A percentile compares a stretch with the other conserved stretches of the same genome.
phyloP scores from a whole-genome alignment of 2,797 vertebrate genomes.

The Bradypodion pumilum region DNA sequence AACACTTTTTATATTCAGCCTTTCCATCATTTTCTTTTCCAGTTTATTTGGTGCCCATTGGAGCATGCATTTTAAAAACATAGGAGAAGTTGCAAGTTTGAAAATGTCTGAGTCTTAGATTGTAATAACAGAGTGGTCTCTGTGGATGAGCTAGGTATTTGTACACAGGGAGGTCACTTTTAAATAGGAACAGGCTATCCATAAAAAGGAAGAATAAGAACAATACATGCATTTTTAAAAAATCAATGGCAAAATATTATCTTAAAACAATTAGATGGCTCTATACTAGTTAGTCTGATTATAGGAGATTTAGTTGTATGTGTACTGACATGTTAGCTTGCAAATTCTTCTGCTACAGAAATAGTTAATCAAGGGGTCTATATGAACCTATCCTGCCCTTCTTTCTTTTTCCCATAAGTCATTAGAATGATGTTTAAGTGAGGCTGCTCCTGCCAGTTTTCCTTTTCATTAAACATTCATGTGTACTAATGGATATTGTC shows the following conservation, averaged over 20 bases:
- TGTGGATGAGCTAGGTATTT: not conserved
- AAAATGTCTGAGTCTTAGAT: not conserved
- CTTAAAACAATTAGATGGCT: not conserved
- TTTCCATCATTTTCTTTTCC: too few relatives aligned
- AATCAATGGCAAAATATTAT: not conserved
- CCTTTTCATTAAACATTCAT: slow-evolving; percentile 80
- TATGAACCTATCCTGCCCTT: slow-evolving; percentile 53
- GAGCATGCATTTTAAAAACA: not conserved
- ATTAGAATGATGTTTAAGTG: slow-evolving; percentile 70
- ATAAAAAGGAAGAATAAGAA: not conserved
- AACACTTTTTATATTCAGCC: too few relatives aligned
- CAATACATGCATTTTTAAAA: not conserved
- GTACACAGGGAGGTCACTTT: not conserved
- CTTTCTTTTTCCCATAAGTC: slow-evolving; percentile 75
- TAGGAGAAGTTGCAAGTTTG: not conserved
- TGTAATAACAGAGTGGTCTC: not conserved
- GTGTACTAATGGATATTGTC: slow-evolving; percentile 79
- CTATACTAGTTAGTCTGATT: not conserved
- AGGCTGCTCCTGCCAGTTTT: slow-evolving; percentile 73
- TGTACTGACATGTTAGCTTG: not conserved
- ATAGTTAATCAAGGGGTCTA: slow-evolving; percentile 50
- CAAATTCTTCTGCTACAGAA: slow-evolving; percentile 43
- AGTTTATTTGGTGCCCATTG: not conserved
- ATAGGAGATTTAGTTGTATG: not conserved
- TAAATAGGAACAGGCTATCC: not conserved